These are phyloP conservation scores for Cistogaster globosa DNA, from an alignment of 2,888 invertebrate genomes.

Conservation along the genomic window DNA sequence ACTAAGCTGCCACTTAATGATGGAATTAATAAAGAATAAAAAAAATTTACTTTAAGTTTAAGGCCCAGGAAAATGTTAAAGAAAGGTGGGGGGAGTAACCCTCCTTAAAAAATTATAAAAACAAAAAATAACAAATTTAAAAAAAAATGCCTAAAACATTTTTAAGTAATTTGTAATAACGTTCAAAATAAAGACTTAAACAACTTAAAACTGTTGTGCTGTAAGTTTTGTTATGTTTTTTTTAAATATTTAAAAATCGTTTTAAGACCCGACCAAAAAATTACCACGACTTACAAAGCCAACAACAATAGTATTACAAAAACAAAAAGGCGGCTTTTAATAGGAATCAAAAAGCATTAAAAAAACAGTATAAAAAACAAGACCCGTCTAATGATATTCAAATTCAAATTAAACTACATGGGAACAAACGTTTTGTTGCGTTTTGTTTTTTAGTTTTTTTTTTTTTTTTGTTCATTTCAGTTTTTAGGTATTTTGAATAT, in stretches of 20 bases:
- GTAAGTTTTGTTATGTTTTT: background rate
- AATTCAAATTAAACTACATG: slow-evolving; percentile 28
- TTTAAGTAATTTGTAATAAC: slow-evolving; percentile 68
- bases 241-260: slow-evolving; percentile 41
- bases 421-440: slow-evolving; percentile 18
- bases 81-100: slow-evolving; percentile 19
- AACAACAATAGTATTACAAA: slow-evolving; percentile 49
- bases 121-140: background rate
- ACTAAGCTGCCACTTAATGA: slow-evolving; percentile 70
- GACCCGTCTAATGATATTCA: slow-evolving; percentile 57
- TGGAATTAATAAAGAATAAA: slow-evolving; percentile 56
- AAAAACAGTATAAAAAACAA: slow-evolving; percentile 28
- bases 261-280: slow-evolving; percentile 51
- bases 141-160: slow-evolving; percentile 67
- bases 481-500: slow-evolving; percentile 57
- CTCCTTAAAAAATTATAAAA: background rate
- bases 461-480: slow-evolving; percentile 7
- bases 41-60: slow-evolving; percentile 13
- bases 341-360: slow-evolving; percentile 47
- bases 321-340: slow-evolving; percentile 55
- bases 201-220: background rate
- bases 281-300: slow-evolving; percentile 25
- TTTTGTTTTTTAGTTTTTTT: background rate
- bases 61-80: slow-evolving; percentile 41
- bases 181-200: slow-evolving; percentile 51